Evolutionary conservation across 2,113 vertebrate species (phyloP).

Genomic region (Rhagologus leucostigma): DNA sequence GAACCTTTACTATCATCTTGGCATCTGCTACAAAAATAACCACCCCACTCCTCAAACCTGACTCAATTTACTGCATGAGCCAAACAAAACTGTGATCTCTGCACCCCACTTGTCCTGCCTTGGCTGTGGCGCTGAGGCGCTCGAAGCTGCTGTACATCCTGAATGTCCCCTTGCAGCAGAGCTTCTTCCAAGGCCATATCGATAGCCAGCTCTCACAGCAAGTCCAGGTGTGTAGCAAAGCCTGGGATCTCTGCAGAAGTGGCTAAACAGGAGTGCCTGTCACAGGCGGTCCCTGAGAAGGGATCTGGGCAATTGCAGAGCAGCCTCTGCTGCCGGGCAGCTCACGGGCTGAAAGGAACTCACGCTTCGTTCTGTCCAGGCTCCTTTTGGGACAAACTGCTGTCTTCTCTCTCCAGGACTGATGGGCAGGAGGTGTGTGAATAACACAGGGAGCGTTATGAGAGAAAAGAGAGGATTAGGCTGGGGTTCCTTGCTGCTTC

Average conservation of each 20-base stretch:
- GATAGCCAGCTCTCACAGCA: background rate
- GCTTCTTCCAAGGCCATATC: background rate
- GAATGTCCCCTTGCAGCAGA: background rate
- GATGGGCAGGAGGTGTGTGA: background rate
- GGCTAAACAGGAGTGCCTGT: background rate
- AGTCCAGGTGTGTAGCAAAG: background rate
- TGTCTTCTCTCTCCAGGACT: background rate
- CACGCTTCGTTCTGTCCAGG: accelerated
- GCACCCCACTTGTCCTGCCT: background rate
- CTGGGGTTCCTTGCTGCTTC: background rate
- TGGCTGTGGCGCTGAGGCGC: background rate
- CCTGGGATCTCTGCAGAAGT: background rate
- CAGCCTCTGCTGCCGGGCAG: background rate
- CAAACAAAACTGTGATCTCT: background rate
- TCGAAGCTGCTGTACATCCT: background rate
- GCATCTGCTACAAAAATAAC: background rate
- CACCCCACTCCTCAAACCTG: background rate
- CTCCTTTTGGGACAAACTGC: background rate
- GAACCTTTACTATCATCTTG: background rate
- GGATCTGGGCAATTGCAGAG: background rate
- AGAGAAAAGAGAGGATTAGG: background rate
- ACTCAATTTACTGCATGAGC: slow-evolving; percentile 8
- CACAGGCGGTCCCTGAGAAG: background rate
- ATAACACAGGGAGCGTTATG: accelerated
- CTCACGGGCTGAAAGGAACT: accelerated